These are phyloP conservation scores for Mesorhabditis spiculigera DNA, from an alignment of 2,888 invertebrate species.

Conservation along the genomic window DNA sequence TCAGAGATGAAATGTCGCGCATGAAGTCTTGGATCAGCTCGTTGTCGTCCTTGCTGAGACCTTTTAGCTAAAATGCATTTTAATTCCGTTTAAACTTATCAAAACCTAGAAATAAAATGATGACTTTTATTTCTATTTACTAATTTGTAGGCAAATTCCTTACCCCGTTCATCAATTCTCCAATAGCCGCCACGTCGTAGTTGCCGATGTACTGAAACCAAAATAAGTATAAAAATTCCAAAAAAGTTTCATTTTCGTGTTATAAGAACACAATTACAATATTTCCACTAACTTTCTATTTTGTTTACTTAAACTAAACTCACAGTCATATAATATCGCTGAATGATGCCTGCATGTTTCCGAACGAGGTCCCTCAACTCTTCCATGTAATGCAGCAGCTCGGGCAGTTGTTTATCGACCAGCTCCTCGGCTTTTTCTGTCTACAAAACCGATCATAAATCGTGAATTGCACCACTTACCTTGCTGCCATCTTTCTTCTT, in stretches of 20 bases:
- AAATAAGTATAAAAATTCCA: not conserved
- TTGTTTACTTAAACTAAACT: too few species aligned
- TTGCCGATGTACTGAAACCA: slow-evolving; percentile 81
- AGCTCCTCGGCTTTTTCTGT: slow-evolving; percentile 23
- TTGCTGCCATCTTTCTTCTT: slow-evolving; percentile 66
- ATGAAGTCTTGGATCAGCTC: slow-evolving; percentile 43
- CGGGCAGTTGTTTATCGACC: slow-evolving; percentile 77
- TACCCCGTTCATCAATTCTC: slow-evolving; percentile 65
- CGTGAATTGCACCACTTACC: too few species aligned
- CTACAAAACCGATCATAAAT: too few species aligned
- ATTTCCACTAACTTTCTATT: slow-evolving; percentile 18
- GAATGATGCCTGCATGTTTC: slow-evolving; percentile 93
- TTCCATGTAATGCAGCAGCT: slow-evolving; percentile 94
- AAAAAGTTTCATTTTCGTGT: not conserved
- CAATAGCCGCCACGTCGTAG: slow-evolving; percentile 87
- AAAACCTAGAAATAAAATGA: not conserved
- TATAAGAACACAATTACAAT: not conserved
- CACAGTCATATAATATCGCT: slow-evolving; percentile 65
- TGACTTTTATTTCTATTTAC: not conserved
- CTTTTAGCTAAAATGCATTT: slow-evolving; percentile 9
- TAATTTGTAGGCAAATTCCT: not conserved
- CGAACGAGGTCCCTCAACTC: slow-evolving; percentile 78
- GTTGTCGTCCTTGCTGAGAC: slow-evolving; percentile 43
- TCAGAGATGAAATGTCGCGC: slow-evolving; percentile 33
- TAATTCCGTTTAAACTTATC: too few species aligned